These are phyloP conservation scores for Yoshiicerus persimilis DNA, from an alignment of 1,140 invertebrate species.

Conservation along the genomic window DNA sequence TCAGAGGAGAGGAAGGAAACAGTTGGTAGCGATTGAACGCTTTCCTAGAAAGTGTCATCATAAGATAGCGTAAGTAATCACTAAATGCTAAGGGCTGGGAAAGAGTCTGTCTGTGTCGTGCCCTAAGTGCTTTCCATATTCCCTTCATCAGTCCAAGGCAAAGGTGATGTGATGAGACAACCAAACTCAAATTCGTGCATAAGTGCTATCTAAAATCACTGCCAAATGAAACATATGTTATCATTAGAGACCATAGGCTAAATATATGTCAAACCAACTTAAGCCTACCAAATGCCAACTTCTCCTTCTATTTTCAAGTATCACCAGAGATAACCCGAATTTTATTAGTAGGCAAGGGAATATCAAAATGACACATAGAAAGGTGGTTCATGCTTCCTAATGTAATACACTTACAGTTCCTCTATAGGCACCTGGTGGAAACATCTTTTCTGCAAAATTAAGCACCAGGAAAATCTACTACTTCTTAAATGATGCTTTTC, in stretches of 20 bases:
- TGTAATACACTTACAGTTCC: no score
- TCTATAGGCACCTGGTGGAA: no score
- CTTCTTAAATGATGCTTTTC: no score
- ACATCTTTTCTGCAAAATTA: no score
- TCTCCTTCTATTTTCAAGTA: not conserved
- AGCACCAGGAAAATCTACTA: no score
- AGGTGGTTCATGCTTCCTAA: no score
- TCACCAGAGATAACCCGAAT: not conserved
- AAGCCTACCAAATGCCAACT: not conserved
- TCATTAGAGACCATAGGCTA: not conserved
- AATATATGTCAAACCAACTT: not conserved
- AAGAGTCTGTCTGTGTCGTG: not conserved
- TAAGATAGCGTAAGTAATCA: not conserved
- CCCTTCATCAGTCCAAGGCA: not conserved
- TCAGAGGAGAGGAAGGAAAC: not conserved
- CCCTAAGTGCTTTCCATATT: not conserved
- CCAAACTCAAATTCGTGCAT: not conserved
- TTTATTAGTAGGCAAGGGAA: not conserved
- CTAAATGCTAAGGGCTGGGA: not conserved
- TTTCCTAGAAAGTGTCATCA: not conserved
- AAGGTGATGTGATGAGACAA: not conserved
- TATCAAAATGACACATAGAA: not conserved
- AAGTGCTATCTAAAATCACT: not conserved
- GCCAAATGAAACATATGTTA: conserved; percentile 3
- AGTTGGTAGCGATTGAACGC: not conserved